Evolutionary conservation across 1,140 invertebrate species (phyloP), one percentile per base, ranked within the genome.

Genomic region (Microplitis demolitor): DNA sequence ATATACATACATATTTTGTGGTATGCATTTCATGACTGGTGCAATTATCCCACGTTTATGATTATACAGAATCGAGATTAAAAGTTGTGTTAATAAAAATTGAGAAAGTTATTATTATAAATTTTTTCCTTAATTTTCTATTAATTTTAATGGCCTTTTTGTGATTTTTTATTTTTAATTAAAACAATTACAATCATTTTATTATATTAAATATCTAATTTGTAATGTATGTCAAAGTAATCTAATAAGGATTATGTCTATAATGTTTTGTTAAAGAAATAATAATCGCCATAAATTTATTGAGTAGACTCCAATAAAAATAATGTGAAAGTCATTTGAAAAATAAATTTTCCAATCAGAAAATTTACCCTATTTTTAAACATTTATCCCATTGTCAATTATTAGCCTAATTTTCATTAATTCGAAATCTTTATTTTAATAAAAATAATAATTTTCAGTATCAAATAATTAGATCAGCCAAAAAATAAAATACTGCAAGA

Each of bases 11-110:
- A 50, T 51, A 56, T 66, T 66, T 66, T 60, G 45, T 51, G 53
- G 58, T 71, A 74, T 69, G 53, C 56, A 24, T 62, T 53, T 67
- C 68, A 71, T 66, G 63, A 61, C 35, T 50, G 53, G 24, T 69
- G 50, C 69, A 74, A 74, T 71, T 74, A 74, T 74, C 68, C 45
- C 69, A 74, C 73, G 66, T 61, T 67, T 60, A 70, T 71, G 53
- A 74, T 74, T 11, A 45, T 45, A 45, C 39, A 67, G 62, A 67
- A 64, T 74, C 51, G 67, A 70, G 68, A 74, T 74, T 62, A 71
- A 71, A 62, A 71, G 73, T 71, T 39, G 50, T 74, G 34, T 58
- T 35, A 62, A 51, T 60, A 70, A 66, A 60, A 70, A 69, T 34
- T 31, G 61, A 69, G 39, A 69, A 50, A 61, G 66, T 68, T 35